Percentiles rank a stretch among this genome's conserved stretches.
phyloP scores from a whole-genome alignment of 2,797 vertebrate genomes.

The Eupleurogrammus muticus region DNA sequence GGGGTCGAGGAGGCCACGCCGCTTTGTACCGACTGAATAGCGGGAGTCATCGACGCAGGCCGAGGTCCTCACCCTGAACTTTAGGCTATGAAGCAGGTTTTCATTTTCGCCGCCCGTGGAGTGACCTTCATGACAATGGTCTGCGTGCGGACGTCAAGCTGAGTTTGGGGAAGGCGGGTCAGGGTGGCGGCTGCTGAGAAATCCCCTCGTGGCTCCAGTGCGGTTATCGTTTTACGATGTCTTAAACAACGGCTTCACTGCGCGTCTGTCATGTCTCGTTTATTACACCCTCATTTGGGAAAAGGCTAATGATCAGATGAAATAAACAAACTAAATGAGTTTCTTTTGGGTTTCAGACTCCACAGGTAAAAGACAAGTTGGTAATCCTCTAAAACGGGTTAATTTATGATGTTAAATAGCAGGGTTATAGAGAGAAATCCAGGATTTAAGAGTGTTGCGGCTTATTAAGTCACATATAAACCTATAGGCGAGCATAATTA shows the following conservation, averaged over 20 bases:
- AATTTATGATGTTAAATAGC: slow-evolving; percentile 39
- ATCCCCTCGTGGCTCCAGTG: slow-evolving; percentile 31
- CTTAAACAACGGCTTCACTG: slow-evolving; percentile 18
- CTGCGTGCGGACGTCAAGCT: slow-evolving; percentile 57
- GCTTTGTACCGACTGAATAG: slow-evolving; percentile 65
- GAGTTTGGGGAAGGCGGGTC: slow-evolving; percentile 50
- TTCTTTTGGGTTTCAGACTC: slow-evolving; percentile 20
- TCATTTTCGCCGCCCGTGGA: slow-evolving; percentile 43
- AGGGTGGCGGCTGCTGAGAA: slow-evolving; percentile 45
- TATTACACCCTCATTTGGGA: slow-evolving; percentile 1
- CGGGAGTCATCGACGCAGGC: slow-evolving; percentile 60
- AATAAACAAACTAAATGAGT: slow-evolving; percentile 18
- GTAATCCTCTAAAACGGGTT: slow-evolving; percentile 13
- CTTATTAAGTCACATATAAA: slow-evolving; percentile 40
- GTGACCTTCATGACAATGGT: slow-evolving; percentile 75
- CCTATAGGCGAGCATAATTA: no score
- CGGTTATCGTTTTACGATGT: slow-evolving; percentile 21
- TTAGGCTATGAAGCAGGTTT: slow-evolving; percentile 62
- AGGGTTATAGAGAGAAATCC: slow-evolving; percentile 13
- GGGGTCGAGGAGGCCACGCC: slow-evolving; percentile 49
- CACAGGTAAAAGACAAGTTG: slow-evolving; percentile 15
- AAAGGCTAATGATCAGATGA: slow-evolving; percentile 22
- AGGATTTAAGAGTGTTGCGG: slow-evolving; percentile 7
- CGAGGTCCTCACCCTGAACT: slow-evolving; percentile 68
- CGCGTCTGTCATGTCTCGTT: slow-evolving; percentile 8